Percentiles rank a stretch among this genome's conserved stretches.
Evolutionary conservation across 2,113 vertebrate genomes (phyloP).

Genomic region (Oenanthe oenanthe): DNA sequence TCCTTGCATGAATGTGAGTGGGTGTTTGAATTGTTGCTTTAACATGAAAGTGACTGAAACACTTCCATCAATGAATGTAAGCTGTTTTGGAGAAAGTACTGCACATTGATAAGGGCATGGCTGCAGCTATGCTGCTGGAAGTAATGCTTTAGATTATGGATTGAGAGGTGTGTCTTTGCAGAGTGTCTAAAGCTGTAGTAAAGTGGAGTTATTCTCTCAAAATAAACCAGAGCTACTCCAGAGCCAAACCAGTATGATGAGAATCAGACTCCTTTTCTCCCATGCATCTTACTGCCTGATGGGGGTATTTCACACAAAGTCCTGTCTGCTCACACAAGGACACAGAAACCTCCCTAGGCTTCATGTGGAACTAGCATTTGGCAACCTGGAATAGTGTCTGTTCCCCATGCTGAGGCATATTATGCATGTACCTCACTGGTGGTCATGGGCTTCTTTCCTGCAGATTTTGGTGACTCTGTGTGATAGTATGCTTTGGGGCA

Average conservation of each 20-base stretch:
- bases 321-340: neutral
- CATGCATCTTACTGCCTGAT: neutral
- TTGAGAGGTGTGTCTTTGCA: neutral
- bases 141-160: neutral
- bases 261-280: neutral
- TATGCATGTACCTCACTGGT: accelerated
- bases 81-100: neutral
- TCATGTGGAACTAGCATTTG: neutral
- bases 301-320: neutral
- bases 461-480: neutral
- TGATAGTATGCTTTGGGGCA: neutral
- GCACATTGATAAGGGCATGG: neutral
- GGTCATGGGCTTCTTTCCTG: neutral
- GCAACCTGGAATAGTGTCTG: neutral
- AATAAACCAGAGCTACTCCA: neutral
- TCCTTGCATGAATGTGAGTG: neutral
- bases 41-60: neutral
- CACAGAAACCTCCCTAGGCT: neutral
- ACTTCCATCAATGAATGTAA: neutral
- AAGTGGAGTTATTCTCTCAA: neutral
- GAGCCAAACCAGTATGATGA: neutral
- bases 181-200: neutral
- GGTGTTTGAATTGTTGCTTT: neutral
- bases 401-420: neutral
- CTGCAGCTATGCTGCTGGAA: neutral